A percentile compares a stretch with the other conserved stretches of the same genome.
Conservation (phyloP, 1,140 invertebrate genomes). For the Vollenhovia emeryi region DNA sequence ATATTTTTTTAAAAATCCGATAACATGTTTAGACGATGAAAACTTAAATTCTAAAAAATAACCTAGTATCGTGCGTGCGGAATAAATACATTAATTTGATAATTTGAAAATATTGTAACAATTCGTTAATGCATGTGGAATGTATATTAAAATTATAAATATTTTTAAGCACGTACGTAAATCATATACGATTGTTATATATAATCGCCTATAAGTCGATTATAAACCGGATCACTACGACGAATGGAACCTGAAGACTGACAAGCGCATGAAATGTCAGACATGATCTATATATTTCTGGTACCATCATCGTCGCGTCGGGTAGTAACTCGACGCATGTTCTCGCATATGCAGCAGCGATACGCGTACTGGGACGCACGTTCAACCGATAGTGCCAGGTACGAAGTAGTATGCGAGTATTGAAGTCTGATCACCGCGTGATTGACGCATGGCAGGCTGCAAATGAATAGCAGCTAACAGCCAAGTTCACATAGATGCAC, state of each 20-base stretch:
- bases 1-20: neutral
- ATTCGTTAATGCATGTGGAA: neutral
- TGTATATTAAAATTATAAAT: neutral
- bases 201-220: neutral
- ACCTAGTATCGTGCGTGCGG: neutral
- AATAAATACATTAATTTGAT: neutral
- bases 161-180: neutral
- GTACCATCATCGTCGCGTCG: neutral
- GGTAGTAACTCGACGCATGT: constrained; percentile 21
- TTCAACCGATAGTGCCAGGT: constrained; percentile 16
- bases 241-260: neutral
- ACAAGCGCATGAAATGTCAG: constrained; percentile 38
- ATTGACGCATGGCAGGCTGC: constrained; percentile 40
- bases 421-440: constrained; percentile 46
- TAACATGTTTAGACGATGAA: neutral
- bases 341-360: neutral
- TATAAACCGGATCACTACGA: neutral
- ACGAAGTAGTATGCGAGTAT: constrained; percentile 8
- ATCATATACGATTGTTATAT: neutral
- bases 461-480: constrained; percentile 47
- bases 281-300: constrained; percentile 28
- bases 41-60: neutral
- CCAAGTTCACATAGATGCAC: neutral
- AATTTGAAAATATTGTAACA: neutral
- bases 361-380: neutral